Evolutionary conservation across 1,140 invertebrate species (phyloP), one percentile per base, ranked within the genome.

Genomic region (Eriocheir sinensis): DNA sequence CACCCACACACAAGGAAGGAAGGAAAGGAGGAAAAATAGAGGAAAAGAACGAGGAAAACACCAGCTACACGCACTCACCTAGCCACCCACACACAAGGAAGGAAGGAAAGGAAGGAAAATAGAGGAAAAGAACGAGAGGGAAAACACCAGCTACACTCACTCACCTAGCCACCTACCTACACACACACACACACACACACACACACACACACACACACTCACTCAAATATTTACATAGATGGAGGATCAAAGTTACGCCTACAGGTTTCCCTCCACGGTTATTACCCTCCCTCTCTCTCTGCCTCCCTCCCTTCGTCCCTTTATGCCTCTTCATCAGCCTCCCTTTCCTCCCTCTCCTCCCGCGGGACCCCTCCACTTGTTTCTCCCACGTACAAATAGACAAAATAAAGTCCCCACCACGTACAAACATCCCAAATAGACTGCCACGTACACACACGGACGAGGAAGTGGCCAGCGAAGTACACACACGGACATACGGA

Each of bases 121-220:
- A 21, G 21, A 53, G 48, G 48, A 12, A 53, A 15, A 21, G 12
- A n/a, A 30, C 0, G 38, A n/a, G 86, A 27, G 2, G 40, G 21
- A 44, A 44, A 6, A 44, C 12, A 44, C 2, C 34, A 30, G 8
- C 17, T 15, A 41, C 27, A 41, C 40, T 41, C n/a, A 40, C n/a
- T 32, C 9, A 89, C 17, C 12, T 34, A 27, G 27, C 38, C 36
- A 86, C 83, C 0, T 6, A 86, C 36, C 38, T 17, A 86, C 83
- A 89, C 88, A 89, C 88, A 89, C 44, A 53, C 44, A 89, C 88
- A 53, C 44, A 89, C 44, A 89, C 44, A 34, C 44, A 89, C 41
- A 89, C 88, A 89, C 88, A 53, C 88, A 89, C 41, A 48, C 38
- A 34, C n/a, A 88, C 17, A 88, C 44, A 53, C n/a, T n/a, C 48